phyloP scores from a whole-genome alignment of 2,888 invertebrate genomes.

The Morinoia aosen region DNA sequence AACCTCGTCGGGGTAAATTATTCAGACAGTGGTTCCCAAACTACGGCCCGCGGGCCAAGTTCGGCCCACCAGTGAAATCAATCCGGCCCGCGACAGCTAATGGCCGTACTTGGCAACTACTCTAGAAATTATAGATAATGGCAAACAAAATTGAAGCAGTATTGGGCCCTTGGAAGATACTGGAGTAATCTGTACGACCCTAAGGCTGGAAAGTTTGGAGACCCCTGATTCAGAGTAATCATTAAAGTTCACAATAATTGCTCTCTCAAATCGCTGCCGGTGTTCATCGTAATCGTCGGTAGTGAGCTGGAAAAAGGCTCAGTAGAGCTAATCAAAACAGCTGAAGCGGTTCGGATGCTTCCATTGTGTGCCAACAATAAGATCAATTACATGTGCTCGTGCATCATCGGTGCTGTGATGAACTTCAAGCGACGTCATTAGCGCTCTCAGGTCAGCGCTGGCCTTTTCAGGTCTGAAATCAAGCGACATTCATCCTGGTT shows the following conservation, averaged over 20 bases:
- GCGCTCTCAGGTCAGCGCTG: not conserved
- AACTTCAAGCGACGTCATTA: not conserved
- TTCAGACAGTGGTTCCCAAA: too few species aligned
- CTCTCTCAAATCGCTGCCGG: not conserved
- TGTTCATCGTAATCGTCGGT: not conserved
- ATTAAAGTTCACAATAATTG: not conserved
- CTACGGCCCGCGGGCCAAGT: too few species aligned
- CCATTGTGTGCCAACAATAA: not conserved
- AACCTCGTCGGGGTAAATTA: too few species aligned
- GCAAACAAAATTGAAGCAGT: too few species aligned
- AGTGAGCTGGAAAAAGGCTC: not conserved
- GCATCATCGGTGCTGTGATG: not conserved
- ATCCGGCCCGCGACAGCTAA: too few species aligned
- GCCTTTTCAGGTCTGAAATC: not conserved
- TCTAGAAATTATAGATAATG: too few species aligned
- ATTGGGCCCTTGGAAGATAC: too few species aligned
- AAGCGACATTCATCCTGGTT: not conserved
- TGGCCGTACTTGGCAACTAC: too few species aligned
- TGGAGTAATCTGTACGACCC: too few species aligned
- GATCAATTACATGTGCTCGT: not conserved
- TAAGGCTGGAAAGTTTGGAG: too few species aligned
- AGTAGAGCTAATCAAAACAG: not conserved
- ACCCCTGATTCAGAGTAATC: not conserved
- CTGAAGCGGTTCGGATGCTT: not conserved
- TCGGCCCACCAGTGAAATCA: too few species aligned